Conservation (phyloP, 2,797 vertebrate genomes). For the Cirrhinus molitorella region DNA sequence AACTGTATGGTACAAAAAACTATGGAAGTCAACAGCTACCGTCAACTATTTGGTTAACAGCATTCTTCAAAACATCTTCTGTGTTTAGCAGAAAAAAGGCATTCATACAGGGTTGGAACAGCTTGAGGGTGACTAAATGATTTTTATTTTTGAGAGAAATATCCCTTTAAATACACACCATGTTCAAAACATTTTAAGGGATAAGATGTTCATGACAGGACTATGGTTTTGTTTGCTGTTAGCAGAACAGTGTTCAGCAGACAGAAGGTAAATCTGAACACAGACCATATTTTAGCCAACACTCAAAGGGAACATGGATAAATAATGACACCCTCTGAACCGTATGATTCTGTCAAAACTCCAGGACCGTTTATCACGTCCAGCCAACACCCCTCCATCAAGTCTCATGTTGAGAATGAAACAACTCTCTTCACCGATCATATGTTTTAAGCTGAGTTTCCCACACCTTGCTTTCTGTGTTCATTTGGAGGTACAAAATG, state of each 20-base stretch:
- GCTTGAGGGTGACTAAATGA: neutral
- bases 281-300: constrained; percentile 35
- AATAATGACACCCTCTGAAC: constrained; percentile 22
- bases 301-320: constrained; percentile 25
- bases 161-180: neutral
- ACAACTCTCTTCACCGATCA: neutral
- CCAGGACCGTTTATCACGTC: neutral
- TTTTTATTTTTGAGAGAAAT: neutral
- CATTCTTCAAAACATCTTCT: neutral
- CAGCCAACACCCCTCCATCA: constrained; percentile 5
- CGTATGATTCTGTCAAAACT: constrained; percentile 23
- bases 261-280: constrained; percentile 14
- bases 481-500: constrained; percentile 42
- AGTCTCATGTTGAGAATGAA: constrained; percentile 16
- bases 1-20: neutral
- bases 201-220: constrained; percentile 9
- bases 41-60: neutral
- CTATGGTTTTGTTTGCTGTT: constrained; percentile 17
- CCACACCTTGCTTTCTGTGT: constrained; percentile 29
- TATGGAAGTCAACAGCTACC: neutral
- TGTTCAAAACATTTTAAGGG: neutral
- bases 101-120: neutral
- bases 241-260: constrained; percentile 23
- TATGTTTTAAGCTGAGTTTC: neutral
- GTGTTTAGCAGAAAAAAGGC: neutral